Percentiles rank a stretch among this genome's conserved stretches.
phyloP scores from a whole-genome alignment of 2,797 vertebrate genomes.

The Neosilurus hyrtlii region DNA sequence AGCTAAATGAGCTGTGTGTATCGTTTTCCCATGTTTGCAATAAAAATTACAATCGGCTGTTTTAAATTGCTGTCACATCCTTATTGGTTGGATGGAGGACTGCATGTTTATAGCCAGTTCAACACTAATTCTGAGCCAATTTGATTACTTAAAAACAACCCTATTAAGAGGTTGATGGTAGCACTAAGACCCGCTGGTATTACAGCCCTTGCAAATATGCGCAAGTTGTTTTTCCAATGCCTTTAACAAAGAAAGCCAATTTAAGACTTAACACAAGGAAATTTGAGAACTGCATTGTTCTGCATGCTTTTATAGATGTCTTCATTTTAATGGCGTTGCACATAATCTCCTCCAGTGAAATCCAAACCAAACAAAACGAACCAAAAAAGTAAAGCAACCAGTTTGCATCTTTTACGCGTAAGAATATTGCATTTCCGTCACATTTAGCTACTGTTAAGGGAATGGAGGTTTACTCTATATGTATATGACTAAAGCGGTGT shows the following conservation, averaged over 20 bases:
- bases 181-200: background rate
- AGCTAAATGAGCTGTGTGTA: background rate
- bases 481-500: too few relatives aligned
- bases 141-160: background rate
- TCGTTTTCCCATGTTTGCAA: background rate
- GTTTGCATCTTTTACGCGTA: constrained; percentile 56
- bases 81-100: background rate
- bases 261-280: background rate
- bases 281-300: constrained; percentile 43
- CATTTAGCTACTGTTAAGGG: constrained; percentile 37
- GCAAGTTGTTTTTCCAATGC: background rate
- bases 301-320: constrained; percentile 58
- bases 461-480: constrained; percentile 61
- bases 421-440: constrained; percentile 48
- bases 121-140: background rate
- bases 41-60: background rate
- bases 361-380: background rate
- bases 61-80: background rate
- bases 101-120: background rate
- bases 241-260: background rate
- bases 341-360: constrained; percentile 71
- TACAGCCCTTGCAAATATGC: background rate
- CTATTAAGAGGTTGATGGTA: too few relatives aligned
- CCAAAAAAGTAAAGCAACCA: constrained; percentile 56
- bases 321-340: constrained; percentile 68